These are phyloP conservation scores for Psammodynastes pulverulentus DNA, from an alignment of 2,113 vertebrate genomes.

Conservation along the genomic window DNA sequence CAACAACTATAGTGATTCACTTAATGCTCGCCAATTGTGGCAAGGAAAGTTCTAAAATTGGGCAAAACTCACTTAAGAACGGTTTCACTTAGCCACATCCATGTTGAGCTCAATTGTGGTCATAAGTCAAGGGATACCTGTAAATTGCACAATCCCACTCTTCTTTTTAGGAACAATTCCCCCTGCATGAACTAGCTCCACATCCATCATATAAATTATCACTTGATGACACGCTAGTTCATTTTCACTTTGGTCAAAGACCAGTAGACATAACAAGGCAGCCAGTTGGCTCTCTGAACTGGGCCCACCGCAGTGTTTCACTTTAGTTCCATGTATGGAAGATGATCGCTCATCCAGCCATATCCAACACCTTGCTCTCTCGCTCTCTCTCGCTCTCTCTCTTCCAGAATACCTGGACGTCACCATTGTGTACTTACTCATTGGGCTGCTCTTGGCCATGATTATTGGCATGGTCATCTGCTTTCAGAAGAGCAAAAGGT, in stretches of 20 bases:
- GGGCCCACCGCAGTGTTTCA: background rate
- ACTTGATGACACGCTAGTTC: background rate
- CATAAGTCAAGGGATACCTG: too few species aligned
- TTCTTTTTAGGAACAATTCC: too few species aligned
- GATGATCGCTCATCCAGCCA: background rate
- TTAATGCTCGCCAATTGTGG: too few species aligned
- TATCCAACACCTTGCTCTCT: background rate
- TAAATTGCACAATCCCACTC: background rate
- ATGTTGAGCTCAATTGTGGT: too few species aligned
- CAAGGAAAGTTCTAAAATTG: too few species aligned
- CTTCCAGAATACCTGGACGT: constrained; percentile 66
- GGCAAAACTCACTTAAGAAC: too few species aligned
- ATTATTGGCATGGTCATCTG: constrained; percentile 60
- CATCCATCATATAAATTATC: background rate
- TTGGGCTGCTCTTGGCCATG: constrained; percentile 59
- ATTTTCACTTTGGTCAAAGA: background rate
- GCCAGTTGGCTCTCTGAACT: background rate
- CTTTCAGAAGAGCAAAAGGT: constrained; percentile 72
- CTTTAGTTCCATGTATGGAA: background rate
- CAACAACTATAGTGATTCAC: too few species aligned
- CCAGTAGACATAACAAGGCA: background rate
- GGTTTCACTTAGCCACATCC: too few species aligned
- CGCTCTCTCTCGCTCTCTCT: background rate
- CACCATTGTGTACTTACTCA: constrained; percentile 58
- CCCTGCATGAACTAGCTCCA: too few species aligned